Conservation (phyloP, 2,888 invertebrate species). For the Globia sparganii region DNA sequence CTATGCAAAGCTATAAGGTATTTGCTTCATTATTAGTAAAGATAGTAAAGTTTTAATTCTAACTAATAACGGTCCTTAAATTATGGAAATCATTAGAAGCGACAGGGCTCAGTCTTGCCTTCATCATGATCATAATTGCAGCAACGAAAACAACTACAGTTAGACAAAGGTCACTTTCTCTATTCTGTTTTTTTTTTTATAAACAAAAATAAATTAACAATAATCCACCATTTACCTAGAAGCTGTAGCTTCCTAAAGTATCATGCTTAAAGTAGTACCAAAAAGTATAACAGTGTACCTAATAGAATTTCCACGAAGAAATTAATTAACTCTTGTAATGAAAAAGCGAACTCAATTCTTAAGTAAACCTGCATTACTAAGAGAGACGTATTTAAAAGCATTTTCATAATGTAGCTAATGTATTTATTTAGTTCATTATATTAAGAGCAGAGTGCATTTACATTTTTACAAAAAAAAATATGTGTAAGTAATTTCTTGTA, state of each 20-base stretch:
- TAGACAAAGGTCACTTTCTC: too few relatives aligned
- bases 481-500: background rate
- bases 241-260: background rate
- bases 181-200: background rate
- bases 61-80: too few relatives aligned
- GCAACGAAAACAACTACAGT: background rate
- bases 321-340: background rate
- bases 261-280: background rate
- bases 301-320: constrained; percentile 1
- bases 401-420: constrained; percentile 31
- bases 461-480: constrained; percentile 3
- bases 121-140: background rate
- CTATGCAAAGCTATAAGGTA: too few relatives aligned
- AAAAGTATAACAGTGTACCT: background rate
- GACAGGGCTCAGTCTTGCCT: background rate
- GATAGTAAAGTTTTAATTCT: too few relatives aligned
- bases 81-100: too few relatives aligned
- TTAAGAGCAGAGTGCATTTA: constrained; percentile 34
- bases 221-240: background rate
- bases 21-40: too few relatives aligned
- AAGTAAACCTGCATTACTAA: background rate
- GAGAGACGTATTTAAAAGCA: constrained; percentile 19
- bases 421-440: constrained; percentile 10
- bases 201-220: background rate
- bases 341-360: constrained; percentile 5